Conservation (phyloP, 2,113 vertebrate genomes). For the Caranx melampygus region DNA sequence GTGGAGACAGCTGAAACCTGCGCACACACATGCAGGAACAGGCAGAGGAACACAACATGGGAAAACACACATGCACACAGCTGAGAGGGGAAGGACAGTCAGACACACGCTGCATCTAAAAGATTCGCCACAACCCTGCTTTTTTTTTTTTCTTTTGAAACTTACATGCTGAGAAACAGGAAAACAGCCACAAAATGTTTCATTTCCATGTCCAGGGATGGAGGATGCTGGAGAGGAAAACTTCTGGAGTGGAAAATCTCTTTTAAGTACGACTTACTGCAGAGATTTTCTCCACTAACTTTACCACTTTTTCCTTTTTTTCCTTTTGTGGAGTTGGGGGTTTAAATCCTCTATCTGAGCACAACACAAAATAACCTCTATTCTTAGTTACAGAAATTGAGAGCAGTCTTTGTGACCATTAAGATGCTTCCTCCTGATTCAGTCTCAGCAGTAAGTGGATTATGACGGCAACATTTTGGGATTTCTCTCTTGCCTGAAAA, state of each 20-base stretch:
- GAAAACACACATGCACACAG: slow-evolving; percentile 26
- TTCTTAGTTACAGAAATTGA: slow-evolving; percentile 55
- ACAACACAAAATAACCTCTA: slow-evolving; percentile 55
- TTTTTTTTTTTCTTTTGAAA: slow-evolving; percentile 9
- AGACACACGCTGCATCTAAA: slow-evolving; percentile 44
- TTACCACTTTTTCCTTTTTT: slow-evolving; percentile 25
- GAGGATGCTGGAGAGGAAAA: slow-evolving; percentile 53
- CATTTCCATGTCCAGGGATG: slow-evolving; percentile 40
- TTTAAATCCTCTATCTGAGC: slow-evolving; percentile 49
- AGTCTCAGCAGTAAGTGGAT: slow-evolving; percentile 77
- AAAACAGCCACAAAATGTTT: slow-evolving; percentile 23
- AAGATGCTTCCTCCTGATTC: slow-evolving; percentile 58
- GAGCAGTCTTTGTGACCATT: slow-evolving; percentile 53
- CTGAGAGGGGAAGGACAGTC: slow-evolving; percentile 35
- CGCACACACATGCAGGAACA: slow-evolving; percentile 13
- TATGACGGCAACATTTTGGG: slow-evolving; percentile 69
- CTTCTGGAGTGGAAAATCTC: slow-evolving; percentile 55
- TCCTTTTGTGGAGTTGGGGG: slow-evolving; percentile 34
- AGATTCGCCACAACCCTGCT: slow-evolving; percentile 14
- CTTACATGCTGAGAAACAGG: slow-evolving; percentile 41
- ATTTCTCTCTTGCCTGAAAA: slow-evolving; percentile 68
- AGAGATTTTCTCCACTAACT: slow-evolving; percentile 60
- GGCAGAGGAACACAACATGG: neutral
- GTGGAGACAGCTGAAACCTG: slow-evolving; percentile 64
- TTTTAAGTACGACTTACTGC: slow-evolving; percentile 47